These are phyloP conservation scores for Danio kyathit DNA, from an alignment of 2,797 vertebrate species.

Conservation along the genomic window DNA sequence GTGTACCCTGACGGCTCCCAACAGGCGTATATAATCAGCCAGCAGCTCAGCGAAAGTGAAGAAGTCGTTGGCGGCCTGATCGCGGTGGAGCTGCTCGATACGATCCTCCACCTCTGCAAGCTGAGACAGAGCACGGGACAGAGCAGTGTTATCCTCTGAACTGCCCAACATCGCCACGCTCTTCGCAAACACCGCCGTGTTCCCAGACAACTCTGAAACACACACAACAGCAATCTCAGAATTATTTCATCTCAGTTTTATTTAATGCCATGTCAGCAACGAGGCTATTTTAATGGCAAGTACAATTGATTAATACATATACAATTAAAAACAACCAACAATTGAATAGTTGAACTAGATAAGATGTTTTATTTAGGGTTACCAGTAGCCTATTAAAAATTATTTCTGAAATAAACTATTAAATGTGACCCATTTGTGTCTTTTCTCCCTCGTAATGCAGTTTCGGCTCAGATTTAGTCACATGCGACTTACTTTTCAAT, in stretches of 20 bases:
- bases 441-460: too few species aligned
- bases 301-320: too few species aligned
- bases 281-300: too few species aligned
- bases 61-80: slow-evolving; percentile 92
- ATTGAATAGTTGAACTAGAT: too few species aligned
- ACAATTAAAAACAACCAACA: too few species aligned
- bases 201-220: slow-evolving; percentile 83
- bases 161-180: slow-evolving; percentile 97
- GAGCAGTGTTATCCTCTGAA: slow-evolving; percentile 96
- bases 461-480: too few species aligned
- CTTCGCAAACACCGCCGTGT: slow-evolving; percentile 95
- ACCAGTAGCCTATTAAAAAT: too few species aligned
- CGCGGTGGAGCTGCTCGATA: slow-evolving; percentile 95
- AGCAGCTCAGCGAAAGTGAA: slow-evolving; percentile 92
- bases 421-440: too few species aligned
- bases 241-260: too few species aligned
- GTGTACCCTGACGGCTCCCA: slow-evolving; percentile 89
- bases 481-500: neutral
- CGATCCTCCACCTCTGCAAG: slow-evolving; percentile 98
- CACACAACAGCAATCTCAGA: neutral
- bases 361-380: too few species aligned
- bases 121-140: slow-evolving; percentile 94
- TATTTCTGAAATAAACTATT: too few species aligned
- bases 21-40: slow-evolving; percentile 93
- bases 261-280: too few species aligned